phyloP scores from a whole-genome alignment of 2,113 vertebrate genomes.

The Ptyas mucosa region DNA sequence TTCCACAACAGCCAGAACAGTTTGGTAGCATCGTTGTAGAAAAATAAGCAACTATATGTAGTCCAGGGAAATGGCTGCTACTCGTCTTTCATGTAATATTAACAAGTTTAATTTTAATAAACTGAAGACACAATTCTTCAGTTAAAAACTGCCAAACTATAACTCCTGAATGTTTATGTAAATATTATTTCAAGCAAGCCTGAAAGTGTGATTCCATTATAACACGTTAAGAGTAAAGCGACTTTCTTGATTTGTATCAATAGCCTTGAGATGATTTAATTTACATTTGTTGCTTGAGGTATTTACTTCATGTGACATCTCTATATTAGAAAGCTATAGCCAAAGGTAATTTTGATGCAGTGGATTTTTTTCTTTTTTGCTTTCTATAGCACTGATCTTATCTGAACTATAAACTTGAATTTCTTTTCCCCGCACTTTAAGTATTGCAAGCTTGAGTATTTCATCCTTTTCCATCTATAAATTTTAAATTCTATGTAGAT shows the following conservation, averaged over 20 bases:
- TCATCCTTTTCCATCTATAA: conserved; percentile 59
- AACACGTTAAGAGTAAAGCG: conserved; percentile 33
- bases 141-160: conserved; percentile 70
- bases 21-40: background rate
- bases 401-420: conserved; percentile 74
- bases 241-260: conserved; percentile 44
- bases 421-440: conserved; percentile 72
- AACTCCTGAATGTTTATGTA: conserved; percentile 73
- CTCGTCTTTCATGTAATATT: conserved; percentile 70
- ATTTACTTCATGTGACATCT: conserved; percentile 52
- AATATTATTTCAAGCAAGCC: conserved; percentile 81
- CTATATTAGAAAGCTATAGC: conserved; percentile 67
- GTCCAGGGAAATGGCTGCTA: conserved; percentile 73
- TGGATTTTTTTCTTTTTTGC: conserved; percentile 39
- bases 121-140: conserved; percentile 67
- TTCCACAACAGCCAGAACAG: background rate
- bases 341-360: conserved; percentile 69
- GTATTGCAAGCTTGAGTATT: conserved; percentile 62
- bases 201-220: conserved; percentile 73
- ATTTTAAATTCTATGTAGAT: conserved; percentile 61
- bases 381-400: conserved; percentile 68
- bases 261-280: conserved; percentile 48
- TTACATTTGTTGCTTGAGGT: conserved; percentile 59
- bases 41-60: conserved; percentile 14
- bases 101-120: conserved; percentile 66